A percentile compares a stretch with the other conserved stretches of the same genome.
Conservation (phyloP, 1,140 invertebrate species). For the Ganaspis sp. region DNA sequence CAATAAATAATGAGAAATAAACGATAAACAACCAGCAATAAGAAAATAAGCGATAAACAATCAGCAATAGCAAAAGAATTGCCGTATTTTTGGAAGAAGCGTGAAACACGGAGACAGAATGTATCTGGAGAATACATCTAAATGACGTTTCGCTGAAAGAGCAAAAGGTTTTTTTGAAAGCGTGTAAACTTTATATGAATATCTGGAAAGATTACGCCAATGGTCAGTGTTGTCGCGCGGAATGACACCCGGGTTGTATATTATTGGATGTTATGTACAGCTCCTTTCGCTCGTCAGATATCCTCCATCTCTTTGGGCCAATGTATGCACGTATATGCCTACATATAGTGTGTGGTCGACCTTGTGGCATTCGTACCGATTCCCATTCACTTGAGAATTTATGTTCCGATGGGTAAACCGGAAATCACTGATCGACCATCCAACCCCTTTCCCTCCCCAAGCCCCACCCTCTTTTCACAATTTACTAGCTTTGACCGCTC, state of each 20-base stretch:
- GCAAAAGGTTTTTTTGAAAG: background rate
- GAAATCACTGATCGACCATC: constrained; percentile 66
- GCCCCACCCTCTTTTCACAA: constrained; percentile 38
- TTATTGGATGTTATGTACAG: constrained; percentile 61
- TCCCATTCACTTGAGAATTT: constrained; percentile 66
- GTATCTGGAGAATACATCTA: no score
- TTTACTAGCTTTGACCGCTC: background rate
- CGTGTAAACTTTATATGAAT: background rate
- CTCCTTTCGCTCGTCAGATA: constrained; percentile 58
- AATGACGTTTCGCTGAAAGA: no score
- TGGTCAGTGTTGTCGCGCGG: constrained; percentile 43
- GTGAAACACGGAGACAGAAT: no score
- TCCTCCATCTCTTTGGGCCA: constrained; percentile 50
- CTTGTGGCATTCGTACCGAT: constrained; percentile 63
- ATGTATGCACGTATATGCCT: constrained; percentile 51
- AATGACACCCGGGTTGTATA: constrained; percentile 59
- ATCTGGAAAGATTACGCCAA: constrained; percentile 31
- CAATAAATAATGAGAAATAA: no score
- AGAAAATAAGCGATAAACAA: no score
- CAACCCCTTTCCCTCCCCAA: constrained; percentile 40
- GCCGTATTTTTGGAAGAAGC: no score
- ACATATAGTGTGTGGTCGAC: constrained; percentile 50
- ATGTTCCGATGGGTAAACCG: constrained; percentile 66
- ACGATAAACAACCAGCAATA: no score
- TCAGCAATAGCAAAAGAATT: no score